Percentiles rank a stretch among this genome's conserved stretches.
Evolutionary conservation across 2,797 vertebrate genomes (phyloP).

Genomic region (Fringilla coelebs): DNA sequence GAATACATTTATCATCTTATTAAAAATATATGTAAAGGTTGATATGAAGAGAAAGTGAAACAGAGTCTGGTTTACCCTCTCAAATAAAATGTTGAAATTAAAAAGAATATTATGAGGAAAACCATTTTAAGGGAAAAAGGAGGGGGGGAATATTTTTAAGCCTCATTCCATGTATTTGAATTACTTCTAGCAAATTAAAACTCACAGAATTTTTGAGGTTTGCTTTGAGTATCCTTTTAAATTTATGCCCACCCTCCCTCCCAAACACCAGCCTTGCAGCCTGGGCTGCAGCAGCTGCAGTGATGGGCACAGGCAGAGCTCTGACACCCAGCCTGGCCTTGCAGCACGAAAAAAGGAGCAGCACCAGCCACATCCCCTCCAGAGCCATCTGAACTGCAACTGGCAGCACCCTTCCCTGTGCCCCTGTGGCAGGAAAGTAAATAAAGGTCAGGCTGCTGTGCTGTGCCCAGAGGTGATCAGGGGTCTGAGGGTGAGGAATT

Average conservation of each 20-base stretch:
- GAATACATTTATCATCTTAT: not conserved
- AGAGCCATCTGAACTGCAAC: no score
- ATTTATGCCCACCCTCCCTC: not conserved
- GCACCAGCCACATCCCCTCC: no score
- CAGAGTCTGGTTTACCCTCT: not conserved
- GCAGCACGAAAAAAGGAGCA: no score
- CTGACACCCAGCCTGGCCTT: no score
- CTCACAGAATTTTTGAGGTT: not conserved
- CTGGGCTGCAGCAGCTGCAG: not conserved
- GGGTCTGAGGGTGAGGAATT: no score
- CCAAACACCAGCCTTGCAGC: not conserved
- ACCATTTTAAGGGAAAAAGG: accelerated
- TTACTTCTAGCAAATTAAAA: not conserved
- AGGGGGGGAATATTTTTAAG: not conserved
- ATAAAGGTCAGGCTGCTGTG: no score
- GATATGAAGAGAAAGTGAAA: not conserved
- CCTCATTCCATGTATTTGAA: not conserved
- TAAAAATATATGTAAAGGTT: not conserved
- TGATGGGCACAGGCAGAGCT: no score
- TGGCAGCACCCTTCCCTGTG: no score
- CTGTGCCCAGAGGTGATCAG: no score
- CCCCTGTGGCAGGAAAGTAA: no score
- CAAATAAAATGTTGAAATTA: not conserved
- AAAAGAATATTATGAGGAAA: not conserved
- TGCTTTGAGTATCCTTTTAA: not conserved